Evolutionary conservation across 2,888 invertebrate genomes (phyloP).

Genomic region (Aphrophora alni): DNA sequence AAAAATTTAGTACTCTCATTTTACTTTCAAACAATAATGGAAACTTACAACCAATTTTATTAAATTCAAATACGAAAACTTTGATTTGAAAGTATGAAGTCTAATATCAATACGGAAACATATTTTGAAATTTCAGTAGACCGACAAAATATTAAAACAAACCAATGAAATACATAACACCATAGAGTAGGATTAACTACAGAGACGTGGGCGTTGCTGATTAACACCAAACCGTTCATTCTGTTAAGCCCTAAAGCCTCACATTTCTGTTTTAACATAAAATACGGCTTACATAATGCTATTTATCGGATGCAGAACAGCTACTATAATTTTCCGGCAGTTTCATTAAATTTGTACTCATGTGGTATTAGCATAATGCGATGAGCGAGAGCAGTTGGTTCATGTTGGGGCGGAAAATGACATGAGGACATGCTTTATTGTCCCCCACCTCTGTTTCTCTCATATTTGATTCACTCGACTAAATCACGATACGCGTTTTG

Average conservation of each 20-base stretch:
- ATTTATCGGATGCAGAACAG: background rate
- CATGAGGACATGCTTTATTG: slow-evolving; percentile 4
- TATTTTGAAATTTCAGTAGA: no score
- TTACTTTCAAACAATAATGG: no score
- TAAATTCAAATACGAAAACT: no score
- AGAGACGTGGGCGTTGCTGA: background rate
- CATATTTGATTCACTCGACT: slow-evolving; percentile 9
- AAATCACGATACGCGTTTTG: slow-evolving; percentile 2
- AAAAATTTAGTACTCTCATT: no score
- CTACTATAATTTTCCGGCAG: background rate
- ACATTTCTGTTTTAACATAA: background rate
- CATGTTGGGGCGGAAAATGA: slow-evolving; percentile 20
- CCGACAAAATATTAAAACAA: no score
- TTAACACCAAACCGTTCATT: background rate
- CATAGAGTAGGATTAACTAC: background rate
- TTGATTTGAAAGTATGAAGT: no score
- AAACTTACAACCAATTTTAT: no score
- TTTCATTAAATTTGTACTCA: slow-evolving; percentile 30
- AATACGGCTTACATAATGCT: background rate
- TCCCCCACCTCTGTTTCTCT: background rate
- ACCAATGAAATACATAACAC: no score
- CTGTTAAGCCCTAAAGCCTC: background rate
- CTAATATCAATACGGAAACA: no score
- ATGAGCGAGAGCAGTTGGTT: background rate
- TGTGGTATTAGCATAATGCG: slow-evolving; percentile 29